Evolutionary conservation across 2,888 invertebrate genomes (phyloP), one percentile per base, ranked within the genome.

Genomic region (Microplitis deprimator): DNA sequence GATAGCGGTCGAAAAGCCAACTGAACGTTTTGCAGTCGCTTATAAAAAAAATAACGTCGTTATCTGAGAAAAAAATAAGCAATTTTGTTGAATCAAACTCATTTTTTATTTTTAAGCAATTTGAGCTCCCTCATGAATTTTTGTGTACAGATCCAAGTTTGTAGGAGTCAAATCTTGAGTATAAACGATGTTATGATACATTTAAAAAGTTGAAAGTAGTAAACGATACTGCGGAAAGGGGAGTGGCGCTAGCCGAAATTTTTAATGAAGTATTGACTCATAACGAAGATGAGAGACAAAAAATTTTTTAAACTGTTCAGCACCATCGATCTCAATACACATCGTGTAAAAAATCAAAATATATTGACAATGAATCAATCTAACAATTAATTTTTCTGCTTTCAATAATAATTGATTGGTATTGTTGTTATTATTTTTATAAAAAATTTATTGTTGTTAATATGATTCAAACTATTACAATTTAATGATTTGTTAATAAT

Each of bases 211-310:
- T 73, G 10, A 76, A 76, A 73, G 76, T 76, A 13, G 78, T 78
- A 8, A 76, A 76, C 69, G 78, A 78, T 73, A 70, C 17, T 62
- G 76, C 78, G 3, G 76, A 78, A 39, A 8, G 76, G 50, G 76
- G 69, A 67, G 73, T 78, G 13, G 76, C 64, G 0, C 50, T 78
- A 1, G 50, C 62, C 38, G 10, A 73, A 41, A 73, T 10, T 7
- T 73, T 73, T 17, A 73, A 78, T 64, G 40, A 69, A n/a, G 17
- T 2, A 20, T 68, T 78, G 41, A 41, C 76, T 8, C 2, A 72
- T 50, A 50, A 76, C 38, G 78, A 76, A 73, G 29, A 78, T 20
- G 38, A 78, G 40, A 70, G 38, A 50, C 75, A 78, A 41, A 13
- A 68, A 20, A 20, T 20, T 20, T 20, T 20, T 20, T 1, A 20